Base-by-base conservation (phyloP, 2,113 vertebrate genomes). In the Myotis brandtii region DNA sequence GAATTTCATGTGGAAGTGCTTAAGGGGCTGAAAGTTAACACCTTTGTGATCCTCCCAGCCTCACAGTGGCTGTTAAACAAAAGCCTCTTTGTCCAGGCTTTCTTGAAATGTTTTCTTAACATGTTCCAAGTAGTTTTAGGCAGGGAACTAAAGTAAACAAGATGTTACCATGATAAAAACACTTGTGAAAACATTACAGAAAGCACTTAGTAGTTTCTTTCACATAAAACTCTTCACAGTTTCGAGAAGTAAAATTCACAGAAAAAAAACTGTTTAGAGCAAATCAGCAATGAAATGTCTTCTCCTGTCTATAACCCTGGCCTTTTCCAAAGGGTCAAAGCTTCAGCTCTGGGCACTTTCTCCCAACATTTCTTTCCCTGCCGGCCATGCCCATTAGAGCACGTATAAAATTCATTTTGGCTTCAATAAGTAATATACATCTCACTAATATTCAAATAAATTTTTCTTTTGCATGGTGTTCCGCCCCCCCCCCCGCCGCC, bases 131-230 rank as follows among this genome's bases (percentile, higher is more conserved):
- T 99, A 99, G 99, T 99, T 99, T 99, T 99, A 99, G 99, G 99
- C 99, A 99, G 99, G 99, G 99, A 99, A 99, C 99, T 99, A 99
- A 99, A 99, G 99, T 99, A 99, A 99, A 99, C 99, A 99, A 99
- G 99, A 99, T 99, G 99, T 99, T 99, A 99, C 99, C 99, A 99
- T 99, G 99, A 99, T 99, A 99, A 99, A 99, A 99, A 99, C 99
- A 99, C 99, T 99, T 99, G 99, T 99, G 99, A 99, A 99, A 99
- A 99, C 99, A 99, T 97, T 98, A 98, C 98, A 98, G 98, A 99
- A 99, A 99, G 98, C 99, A 99, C 99, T 99, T 98, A 98, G 98
- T 98, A 97, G 98, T 99, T 98, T 98, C 98, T 98, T 98, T 98
- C 98, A 98, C 98, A 98, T 97, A 90, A 98, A 98, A 98, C 96